Percentiles rank a stretch among this genome's conserved stretches.
phyloP scores from a whole-genome alignment of 2,888 invertebrate species.

The Listrodromus nycthemerus region DNA sequence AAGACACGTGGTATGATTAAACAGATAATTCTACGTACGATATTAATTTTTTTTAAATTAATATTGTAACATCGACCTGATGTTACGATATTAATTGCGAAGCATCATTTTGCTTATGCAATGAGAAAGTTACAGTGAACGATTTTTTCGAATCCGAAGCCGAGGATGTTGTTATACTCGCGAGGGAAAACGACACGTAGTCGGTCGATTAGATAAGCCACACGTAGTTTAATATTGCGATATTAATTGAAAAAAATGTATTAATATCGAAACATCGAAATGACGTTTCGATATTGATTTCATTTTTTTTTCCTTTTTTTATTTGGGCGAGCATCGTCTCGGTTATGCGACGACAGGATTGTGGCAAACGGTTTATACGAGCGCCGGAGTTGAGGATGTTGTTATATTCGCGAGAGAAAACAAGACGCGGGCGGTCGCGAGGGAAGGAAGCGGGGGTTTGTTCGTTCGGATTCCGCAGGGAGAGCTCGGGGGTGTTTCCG shows the following conservation, averaged over 20 bases:
- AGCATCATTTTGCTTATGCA: conserved; percentile 24
- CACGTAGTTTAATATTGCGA: neutral
- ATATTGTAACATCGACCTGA: too few relatives aligned
- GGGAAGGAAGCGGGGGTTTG: neutral
- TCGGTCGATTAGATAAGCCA: conserved; percentile 44
- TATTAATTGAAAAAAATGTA: neutral
- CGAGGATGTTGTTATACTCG: conserved; percentile 49
- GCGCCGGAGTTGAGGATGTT: conserved; percentile 35
- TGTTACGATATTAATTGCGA: neutral
- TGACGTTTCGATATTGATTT: too few relatives aligned
- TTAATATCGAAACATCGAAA: too few relatives aligned
- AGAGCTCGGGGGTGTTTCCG: conserved; percentile 20
- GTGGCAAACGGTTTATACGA: conserved; percentile 26
- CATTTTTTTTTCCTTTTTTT: neutral
- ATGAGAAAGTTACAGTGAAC: conserved; percentile 32
- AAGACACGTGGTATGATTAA: neutral
- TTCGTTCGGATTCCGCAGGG: conserved; percentile 49
- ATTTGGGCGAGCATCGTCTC: neutral
- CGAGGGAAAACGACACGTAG: conserved; percentile 52
- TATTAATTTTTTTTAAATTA: neutral
- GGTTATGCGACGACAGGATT: conserved; percentile 46
- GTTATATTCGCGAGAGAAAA: conserved; percentile 59
- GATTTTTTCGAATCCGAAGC: neutral
- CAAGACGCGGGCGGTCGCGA: conserved; percentile 25
- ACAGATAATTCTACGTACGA: conserved; percentile 18